Base-by-base conservation (phyloP, 2,888 invertebrate species). In the Cephalotes varians region DNA sequence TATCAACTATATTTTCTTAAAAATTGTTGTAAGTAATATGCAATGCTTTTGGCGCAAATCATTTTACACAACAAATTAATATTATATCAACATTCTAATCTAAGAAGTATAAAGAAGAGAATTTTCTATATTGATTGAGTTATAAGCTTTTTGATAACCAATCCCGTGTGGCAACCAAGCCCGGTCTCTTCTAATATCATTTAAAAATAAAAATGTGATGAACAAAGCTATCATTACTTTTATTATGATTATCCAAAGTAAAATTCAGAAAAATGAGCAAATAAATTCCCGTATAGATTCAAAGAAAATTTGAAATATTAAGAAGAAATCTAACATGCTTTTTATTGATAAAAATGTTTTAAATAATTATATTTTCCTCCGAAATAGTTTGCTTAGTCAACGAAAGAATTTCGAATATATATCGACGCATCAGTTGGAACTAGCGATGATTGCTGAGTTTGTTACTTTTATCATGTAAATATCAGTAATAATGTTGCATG, bases 401-500 rank as follows among this genome's bases (percentile, higher is more conserved):
- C 25, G 4, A 69, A 56, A 77, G n/a, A 69, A 69, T 69, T 54
- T 67, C 7, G 2, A 54, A 15, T 54, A n/a, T 18, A 15, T 54
- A 69, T 77, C 56, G 54, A 54, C 40, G n/a, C 34, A 62, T 34
- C 74, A n/a, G 12, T 25, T 49, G 25, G 21, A 56, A 40, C 31
- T 44, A 67, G 28, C 28, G 18, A 67, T 2, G 54, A 5, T 18
- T 69, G 37, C 37, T 37, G 37, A 65, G 51, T 76, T 76, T 28
- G 71, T 77, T 77, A 56, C 69, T 56, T 44, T 77, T 77, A 74
- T 74, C 73, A 40, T 84, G 83, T 84, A 84, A 84, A 81, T 85
- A 81, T 6, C 69, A 67, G 51, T 81, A 47, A 47, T 82, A 54
- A 82, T 73, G 74, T 80, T 72, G 65, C 40, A 62, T 82, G 65